Conservation (phyloP, 2,113 vertebrate genomes). For the Zapornia atra region DNA sequence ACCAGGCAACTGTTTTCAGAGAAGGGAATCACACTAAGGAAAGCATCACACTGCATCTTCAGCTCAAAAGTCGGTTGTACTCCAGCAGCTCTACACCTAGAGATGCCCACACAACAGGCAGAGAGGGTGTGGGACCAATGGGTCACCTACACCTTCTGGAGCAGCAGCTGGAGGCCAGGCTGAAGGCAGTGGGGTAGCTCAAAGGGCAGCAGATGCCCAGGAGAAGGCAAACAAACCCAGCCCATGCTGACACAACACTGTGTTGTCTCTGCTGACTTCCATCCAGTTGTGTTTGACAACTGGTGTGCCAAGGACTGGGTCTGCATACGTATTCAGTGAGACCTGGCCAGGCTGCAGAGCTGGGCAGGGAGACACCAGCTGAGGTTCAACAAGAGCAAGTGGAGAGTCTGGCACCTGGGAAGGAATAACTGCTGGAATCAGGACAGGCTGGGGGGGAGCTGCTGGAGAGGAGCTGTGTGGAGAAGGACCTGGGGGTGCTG, state of each 20-base stretch:
- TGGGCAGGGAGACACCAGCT: too few relatives aligned
- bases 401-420: too few relatives aligned
- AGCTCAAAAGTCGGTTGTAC: neutral
- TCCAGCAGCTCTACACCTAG: neutral
- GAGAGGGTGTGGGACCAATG: accelerated
- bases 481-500: too few relatives aligned
- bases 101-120: neutral
- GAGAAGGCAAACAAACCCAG: neutral
- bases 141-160: neutral
- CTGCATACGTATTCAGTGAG: neutral
- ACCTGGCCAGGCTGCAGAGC: too few relatives aligned
- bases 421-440: too few relatives aligned
- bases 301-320: neutral
- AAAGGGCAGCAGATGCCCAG: neutral
- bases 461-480: too few relatives aligned
- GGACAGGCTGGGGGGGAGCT: too few relatives aligned
- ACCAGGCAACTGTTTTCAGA: neutral
- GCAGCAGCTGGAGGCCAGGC: neutral
- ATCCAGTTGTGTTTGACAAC: neutral
- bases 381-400: too few relatives aligned
- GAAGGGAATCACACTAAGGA: neutral
- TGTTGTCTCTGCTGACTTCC: accelerated
- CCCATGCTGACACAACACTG: neutral
- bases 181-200: neutral
- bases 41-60: neutral